Percentiles rank a stretch among this genome's conserved stretches.
phyloP scores from a whole-genome alignment of 2,113 vertebrate genomes.

The Irena cyanogastra region DNA sequence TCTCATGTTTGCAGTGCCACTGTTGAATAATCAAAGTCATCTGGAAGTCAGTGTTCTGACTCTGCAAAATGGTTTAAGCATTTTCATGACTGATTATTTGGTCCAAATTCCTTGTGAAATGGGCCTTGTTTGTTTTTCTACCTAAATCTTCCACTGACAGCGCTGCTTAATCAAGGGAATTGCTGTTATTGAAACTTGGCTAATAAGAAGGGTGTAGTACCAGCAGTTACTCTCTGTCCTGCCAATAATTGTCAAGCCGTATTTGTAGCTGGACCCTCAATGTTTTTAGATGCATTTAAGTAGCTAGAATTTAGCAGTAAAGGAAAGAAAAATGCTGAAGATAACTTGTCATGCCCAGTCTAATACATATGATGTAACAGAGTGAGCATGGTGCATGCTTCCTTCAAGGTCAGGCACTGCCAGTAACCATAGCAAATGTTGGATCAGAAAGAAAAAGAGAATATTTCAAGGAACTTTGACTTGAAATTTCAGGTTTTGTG shows the following conservation, averaged over 20 bases:
- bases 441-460: not conserved
- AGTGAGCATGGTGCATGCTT: fast-evolving
- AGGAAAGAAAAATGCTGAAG: not conserved
- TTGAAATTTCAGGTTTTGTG: not conserved
- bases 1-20: not conserved
- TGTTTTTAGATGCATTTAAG: not conserved
- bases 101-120: not conserved
- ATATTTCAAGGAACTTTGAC: not conserved
- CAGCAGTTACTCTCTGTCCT: not conserved
- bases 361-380: not conserved
- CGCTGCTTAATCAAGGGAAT: not conserved
- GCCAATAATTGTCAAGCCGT: not conserved
- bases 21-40: not conserved
- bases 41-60: not conserved
- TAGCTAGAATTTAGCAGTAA: not conserved
- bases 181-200: not conserved
- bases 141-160: not conserved
- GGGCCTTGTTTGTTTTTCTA: not conserved
- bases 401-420: not conserved
- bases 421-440: not conserved
- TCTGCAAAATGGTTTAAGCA: not conserved
- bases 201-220: not conserved
- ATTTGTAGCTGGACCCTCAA: not conserved
- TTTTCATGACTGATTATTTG: not conserved
- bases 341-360: not conserved